Evolutionary conservation across 2,888 invertebrate species (phyloP), one percentile per base, ranked within the genome.

Genomic region (Rhagonycha fulva): DNA sequence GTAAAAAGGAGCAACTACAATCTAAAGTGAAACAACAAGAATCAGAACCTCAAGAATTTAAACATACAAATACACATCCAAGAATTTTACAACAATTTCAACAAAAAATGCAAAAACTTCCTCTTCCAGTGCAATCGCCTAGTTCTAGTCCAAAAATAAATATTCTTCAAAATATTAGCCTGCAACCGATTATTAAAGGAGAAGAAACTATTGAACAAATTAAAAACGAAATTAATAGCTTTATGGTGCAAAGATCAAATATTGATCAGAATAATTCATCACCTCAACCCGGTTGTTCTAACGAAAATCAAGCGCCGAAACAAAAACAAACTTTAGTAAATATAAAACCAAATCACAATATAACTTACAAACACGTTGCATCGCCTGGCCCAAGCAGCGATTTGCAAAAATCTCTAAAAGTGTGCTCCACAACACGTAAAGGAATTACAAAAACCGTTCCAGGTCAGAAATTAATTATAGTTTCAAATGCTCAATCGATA

Each of bases 381-480:
- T 77, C 74, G 11, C 76, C 81, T 7, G 82, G 82, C 11, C 78
- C 84, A 7, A 84, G 80, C 66, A 82, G 78, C 66, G 84, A 86
- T 66, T 63, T 75, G 10, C 82, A 81, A 70, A 83, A 84, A 80
- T 79, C 84, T 32, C 76, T 85, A 30, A 86, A 86, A 82, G 81
- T 86, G 69, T 84, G 84, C 72, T 76, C 85, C n/a, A 79, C 86
- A 9, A 47, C 47, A 9, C 84, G 85, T 71, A 86, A 85, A 81
- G 79, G 84, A 1, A 79, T 86, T 14, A 83, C 85, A 28, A 84
- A 85, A 77, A 80, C 80, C 26, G 80, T 75, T 70, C 81, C 84
- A 14, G 85, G 86, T 14, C 88, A 88, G 78, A 88, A 88, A 80
- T 80, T 88, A 70, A 87, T 88, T 47, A 87, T 88, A 30, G 87